Evolutionary conservation across 1,140 invertebrate genomes (phyloP).

Genomic region (Microplitis demolitor): DNA sequence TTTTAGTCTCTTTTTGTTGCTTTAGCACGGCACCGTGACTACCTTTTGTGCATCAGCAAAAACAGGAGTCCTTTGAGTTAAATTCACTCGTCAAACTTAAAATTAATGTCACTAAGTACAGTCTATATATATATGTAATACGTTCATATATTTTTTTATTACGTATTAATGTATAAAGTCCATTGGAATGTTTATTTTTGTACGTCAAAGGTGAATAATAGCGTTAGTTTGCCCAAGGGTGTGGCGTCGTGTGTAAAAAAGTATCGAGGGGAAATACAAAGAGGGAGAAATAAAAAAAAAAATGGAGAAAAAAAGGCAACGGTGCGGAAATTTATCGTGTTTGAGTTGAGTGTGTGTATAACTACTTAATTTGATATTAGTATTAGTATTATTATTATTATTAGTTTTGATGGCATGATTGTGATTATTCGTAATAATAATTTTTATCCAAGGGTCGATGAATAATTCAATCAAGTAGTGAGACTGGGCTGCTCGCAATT

Average conservation of each 20-base stretch:
- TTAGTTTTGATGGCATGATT: no score
- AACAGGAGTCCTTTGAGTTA: no score
- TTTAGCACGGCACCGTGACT: no score
- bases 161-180: neutral
- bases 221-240: neutral
- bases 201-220: neutral
- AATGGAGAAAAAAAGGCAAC: neutral
- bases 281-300: neutral
- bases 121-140: no score
- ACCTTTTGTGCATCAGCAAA: no score
- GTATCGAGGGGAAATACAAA: neutral
- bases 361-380: no score
- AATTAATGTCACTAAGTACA: no score
- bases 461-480: conserved; percentile 12
- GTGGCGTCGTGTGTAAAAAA: neutral
- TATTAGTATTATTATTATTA: no score
- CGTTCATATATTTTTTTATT: neutral
- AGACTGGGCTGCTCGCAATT: conserved; percentile 12
- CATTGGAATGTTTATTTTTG: neutral
- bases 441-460: neutral
- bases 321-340: no score
- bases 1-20: no score
- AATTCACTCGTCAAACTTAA: no score
- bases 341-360: no score
- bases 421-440: neutral